Base-by-base conservation (phyloP, 2,113 vertebrate genomes). In the Onychostruthus taczanowskii region DNA sequence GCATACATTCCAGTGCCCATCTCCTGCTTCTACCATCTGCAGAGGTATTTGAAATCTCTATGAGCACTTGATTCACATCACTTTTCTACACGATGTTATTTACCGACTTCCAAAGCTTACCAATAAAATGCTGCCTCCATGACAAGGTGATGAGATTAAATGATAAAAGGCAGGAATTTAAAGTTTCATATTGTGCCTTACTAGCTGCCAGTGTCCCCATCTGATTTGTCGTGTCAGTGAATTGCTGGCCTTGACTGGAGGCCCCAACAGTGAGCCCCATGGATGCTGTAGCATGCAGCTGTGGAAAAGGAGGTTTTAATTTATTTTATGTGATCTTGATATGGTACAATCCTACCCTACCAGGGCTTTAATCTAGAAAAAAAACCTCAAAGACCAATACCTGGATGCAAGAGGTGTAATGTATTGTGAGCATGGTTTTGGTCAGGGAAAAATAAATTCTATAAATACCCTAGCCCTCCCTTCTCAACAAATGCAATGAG, bases 131-230 rank as follows among this genome's bases (percentile, higher is more conserved):
- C 39, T 95, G 68, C 53, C 46, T 95, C 46, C 47, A 1, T 63
- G 50, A 43, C 70, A 50, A 91, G 62, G 74, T 78, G 89, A 79
- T 87, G 47, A 94, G 73, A 61, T 67, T 52, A 95, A 89, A 93
- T 58, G 26, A 62, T 37, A 85, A 77, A 79, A 84, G 24, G 43
- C 47, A 81, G 66, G 76, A 93, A 90, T 87, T 69, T 46, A 66
- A 87, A 69, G 64, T 82, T 63, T 64, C 50, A 58, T 2, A 5
- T 53, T 91, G 66, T 84, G 62, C 58, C 76, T 75, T 82, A 66
- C 59, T 59, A 87, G 72, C 41, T 91, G 46, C 27, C 31, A 23
- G 66, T 64, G 79, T 74, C 56, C 62, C 76, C 69, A 75, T 63
- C 58, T 11, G 3, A 83, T 84, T 52, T 66, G 20, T 59, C 46